Base-by-base conservation (phyloP, 2,888 invertebrate species). In the Drosophila robusta region DNA sequence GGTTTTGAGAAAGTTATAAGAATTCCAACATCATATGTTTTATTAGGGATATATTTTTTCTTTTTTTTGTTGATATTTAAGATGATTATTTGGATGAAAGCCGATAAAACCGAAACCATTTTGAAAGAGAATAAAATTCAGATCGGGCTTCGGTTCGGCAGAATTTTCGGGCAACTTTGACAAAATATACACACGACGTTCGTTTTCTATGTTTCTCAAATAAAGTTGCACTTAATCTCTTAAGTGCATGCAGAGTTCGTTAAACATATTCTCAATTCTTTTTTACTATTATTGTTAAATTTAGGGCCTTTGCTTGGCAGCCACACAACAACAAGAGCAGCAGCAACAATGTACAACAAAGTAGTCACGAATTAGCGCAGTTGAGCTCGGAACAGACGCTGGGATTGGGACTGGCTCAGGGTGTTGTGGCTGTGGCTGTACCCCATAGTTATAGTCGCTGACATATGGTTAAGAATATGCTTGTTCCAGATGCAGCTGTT, bases 321-420 rank as follows among this genome's bases (percentile, higher is more conserved):
- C 46, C 70, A 56, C 73, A 71, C 38, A 41, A 9, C 18, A 66
- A 57, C 70, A 71, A 77, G 71, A 64, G 46, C 32, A 56, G 45
- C 61, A 49, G 42, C 47, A 61, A 61, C 38, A 69, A 70, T 56
- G 55, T 73, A 70, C 77, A 71, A 84, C 76, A 81, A 84, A 87
- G 71, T 87, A 84, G 84, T 85, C 84, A 85, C 84, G 84, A 85
- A 85, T 87, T 85, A 87, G 87, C 80, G 78, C 76, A 87, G 75
- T 70, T 83, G 66, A 79, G 49, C 55, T 76, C 65, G 65, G 52
- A 57, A 47, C 56, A 50, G 71, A 51, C 22, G 34, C 18, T 42
- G 52, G 47, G 38, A 34, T n/a, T 8, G 52, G 39, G 18, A 8
- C 18, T 34, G 52, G 36, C 18, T 14, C 58, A 58, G 56, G 50